These are phyloP conservation scores for Periophthalmus modestus DNA, from an alignment of 2,113 vertebrate genomes.

Conservation along the genomic window DNA sequence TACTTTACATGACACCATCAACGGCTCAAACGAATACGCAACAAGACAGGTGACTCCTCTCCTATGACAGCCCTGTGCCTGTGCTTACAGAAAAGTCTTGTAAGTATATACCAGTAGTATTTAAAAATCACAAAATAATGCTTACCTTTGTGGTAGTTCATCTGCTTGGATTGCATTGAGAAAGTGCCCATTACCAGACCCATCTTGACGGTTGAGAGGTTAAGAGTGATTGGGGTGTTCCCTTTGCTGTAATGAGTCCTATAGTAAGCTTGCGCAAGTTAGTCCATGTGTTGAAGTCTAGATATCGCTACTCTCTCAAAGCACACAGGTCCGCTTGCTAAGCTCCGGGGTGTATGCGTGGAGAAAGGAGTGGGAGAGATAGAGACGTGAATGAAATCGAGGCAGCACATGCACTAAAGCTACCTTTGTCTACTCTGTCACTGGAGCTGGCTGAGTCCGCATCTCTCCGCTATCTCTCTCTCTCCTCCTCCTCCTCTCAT, in stretches of 20 bases:
- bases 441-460: slow-evolving; percentile 59
- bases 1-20: slow-evolving; percentile 25
- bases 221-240: slow-evolving; percentile 21
- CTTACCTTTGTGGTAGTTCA: slow-evolving; percentile 78
- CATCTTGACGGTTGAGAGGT: slow-evolving; percentile 69
- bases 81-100: slow-evolving; percentile 7
- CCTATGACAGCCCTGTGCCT: slow-evolving; percentile 13
- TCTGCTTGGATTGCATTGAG: slow-evolving; percentile 75
- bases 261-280: slow-evolving; percentile 51
- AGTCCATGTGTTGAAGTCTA: slow-evolving; percentile 58
- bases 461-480: slow-evolving; percentile 46
- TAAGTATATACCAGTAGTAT: background rate
- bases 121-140: background rate
- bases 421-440: slow-evolving; percentile 69
- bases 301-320: slow-evolving; percentile 64
- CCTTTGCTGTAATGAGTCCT: slow-evolving; percentile 25
- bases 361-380: slow-evolving; percentile 3
- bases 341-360: slow-evolving; percentile 55
- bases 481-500: slow-evolving; percentile 8
- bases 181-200: slow-evolving; percentile 79
- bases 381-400: slow-evolving; percentile 58
- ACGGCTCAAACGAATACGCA: slow-evolving; percentile 15
- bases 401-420: slow-evolving; percentile 54
- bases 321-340: slow-evolving; percentile 40
- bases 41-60: slow-evolving; percentile 26